A percentile compares a stretch with the other conserved stretches of the same genome.
Evolutionary conservation across 2,888 invertebrate genomes (phyloP).

Genomic region (Frankliniella fusca): DNA sequence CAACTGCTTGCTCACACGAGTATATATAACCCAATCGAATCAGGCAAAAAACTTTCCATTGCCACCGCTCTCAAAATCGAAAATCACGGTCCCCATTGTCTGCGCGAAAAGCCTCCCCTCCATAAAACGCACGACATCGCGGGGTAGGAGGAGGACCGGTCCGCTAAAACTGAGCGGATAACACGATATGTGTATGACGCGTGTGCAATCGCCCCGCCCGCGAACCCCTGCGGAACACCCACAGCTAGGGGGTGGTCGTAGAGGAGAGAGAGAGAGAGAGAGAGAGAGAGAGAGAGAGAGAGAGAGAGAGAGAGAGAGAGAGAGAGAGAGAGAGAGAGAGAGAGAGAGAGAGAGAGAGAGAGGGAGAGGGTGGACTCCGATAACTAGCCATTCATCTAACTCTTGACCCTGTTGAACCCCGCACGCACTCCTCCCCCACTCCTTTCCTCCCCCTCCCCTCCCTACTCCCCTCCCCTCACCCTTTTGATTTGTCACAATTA

Average conservation of each 20-base stretch:
- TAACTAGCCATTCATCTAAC: slow-evolving; percentile 26
- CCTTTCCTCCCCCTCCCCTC: not conserved
- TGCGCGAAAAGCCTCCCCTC: not conserved
- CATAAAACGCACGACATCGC: not conserved
- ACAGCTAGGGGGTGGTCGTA: too few species aligned
- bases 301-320: not conserved
- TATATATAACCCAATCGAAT: not conserved
- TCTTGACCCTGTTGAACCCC: slow-evolving; percentile 19
- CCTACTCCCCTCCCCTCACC: not conserved
- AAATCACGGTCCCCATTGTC: not conserved
- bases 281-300: not conserved
- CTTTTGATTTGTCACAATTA: slow-evolving; percentile 23
- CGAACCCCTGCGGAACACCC: too few species aligned
- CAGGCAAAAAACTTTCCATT: not conserved
- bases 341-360: not conserved
- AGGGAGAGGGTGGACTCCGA: not conserved
- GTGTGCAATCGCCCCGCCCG: too few species aligned
- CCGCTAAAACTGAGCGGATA: too few species aligned
- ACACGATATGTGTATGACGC: too few species aligned
- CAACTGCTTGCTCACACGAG: too few species aligned
- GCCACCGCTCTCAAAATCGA: not conserved
- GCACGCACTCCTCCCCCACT: not conserved
- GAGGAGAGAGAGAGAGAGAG: not conserved
- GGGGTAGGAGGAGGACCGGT: not conserved
- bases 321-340: not conserved